Conservation (phyloP, 2,113 vertebrate species). For the Psilopogon haemacephalus region DNA sequence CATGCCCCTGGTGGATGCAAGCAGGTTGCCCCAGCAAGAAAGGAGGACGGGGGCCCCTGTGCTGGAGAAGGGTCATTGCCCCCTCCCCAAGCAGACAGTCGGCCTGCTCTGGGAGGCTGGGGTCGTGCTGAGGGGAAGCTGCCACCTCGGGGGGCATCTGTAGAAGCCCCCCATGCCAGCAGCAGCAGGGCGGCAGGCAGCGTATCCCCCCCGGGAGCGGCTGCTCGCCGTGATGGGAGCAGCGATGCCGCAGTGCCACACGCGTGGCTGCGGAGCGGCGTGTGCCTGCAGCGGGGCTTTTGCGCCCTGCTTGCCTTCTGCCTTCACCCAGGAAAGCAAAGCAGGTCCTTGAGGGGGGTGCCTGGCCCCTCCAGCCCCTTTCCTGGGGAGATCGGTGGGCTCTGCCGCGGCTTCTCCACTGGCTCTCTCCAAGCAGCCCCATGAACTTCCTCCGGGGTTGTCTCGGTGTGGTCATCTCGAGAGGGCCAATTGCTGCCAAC, state of each 20-base stretch:
- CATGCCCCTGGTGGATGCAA: background rate
- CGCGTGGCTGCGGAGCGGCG: slow-evolving; percentile 12
- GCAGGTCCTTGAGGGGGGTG: background rate
- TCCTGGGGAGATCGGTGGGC: background rate
- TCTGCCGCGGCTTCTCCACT: background rate
- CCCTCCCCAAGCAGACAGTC: background rate
- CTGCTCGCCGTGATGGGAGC: background rate
- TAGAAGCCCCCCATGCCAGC: background rate
- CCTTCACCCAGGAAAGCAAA: background rate
- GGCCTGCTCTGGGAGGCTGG: background rate
- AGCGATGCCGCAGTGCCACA: slow-evolving; percentile 40
- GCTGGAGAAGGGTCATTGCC: background rate
- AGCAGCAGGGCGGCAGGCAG: background rate
- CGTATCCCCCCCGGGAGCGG: background rate
- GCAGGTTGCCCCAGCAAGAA: background rate
- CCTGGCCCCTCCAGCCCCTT: background rate
- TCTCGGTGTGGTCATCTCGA: background rate
- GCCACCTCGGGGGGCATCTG: background rate
- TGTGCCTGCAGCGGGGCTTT: slow-evolving; percentile 3
- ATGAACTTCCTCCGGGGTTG: background rate
- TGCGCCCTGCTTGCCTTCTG: background rate
- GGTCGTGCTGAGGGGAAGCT: background rate
- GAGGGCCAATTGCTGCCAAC: background rate
- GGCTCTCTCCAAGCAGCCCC: background rate
- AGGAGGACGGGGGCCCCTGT: background rate